Evolutionary conservation across 2,113 vertebrate species (phyloP).

Genomic region (Hydropotes inermis): DNA sequence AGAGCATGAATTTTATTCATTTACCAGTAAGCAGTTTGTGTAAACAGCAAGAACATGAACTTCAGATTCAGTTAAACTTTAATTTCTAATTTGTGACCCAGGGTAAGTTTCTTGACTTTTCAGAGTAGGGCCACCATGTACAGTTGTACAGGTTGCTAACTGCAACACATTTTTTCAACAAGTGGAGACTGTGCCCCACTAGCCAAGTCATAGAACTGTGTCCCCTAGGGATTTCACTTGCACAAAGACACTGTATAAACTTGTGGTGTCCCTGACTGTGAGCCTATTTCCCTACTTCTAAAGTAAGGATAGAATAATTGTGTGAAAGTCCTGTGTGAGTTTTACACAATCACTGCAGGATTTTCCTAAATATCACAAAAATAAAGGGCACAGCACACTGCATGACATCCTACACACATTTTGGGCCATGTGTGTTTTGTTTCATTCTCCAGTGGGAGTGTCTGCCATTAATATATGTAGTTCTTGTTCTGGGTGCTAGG

Average conservation of each 20-base stretch:
- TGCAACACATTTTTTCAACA: neutral
- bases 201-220: neutral
- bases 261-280: neutral
- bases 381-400: neutral
- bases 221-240: neutral
- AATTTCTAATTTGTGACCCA: neutral
- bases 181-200: neutral
- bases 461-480: neutral
- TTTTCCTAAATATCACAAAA: neutral
- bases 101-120: neutral
- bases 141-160: conserved; percentile 54
- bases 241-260: neutral
- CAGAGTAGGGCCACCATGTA: neutral
- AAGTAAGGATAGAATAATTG: neutral
- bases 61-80: neutral
- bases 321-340: neutral
- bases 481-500: neutral
- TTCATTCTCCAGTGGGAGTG: neutral
- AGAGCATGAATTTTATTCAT: neutral
- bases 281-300: neutral
- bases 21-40: neutral
- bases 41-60: neutral
- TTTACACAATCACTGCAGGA: neutral
- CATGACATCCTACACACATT: neutral
- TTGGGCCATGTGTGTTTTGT: neutral